These are phyloP conservation scores for Ataeniobius toweri DNA, from an alignment of 2,797 vertebrate species.

Conservation along the genomic window DNA sequence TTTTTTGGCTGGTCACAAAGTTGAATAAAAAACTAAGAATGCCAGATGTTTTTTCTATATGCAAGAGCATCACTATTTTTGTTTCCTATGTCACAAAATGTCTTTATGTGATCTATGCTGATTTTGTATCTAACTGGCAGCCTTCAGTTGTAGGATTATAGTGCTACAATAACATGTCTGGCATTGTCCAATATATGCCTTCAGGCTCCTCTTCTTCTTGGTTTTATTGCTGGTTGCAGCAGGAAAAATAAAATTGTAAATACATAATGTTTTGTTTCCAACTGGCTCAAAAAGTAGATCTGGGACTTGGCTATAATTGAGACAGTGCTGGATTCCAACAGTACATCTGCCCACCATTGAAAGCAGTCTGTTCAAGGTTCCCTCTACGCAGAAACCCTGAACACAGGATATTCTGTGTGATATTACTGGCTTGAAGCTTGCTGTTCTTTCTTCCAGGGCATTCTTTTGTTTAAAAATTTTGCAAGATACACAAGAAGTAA, in stretches of 20 bases:
- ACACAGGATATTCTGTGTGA: conserved; percentile 33
- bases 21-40: conserved; percentile 14
- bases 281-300: conserved; percentile 54
- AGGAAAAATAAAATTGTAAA: conserved; percentile 62
- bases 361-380: conserved; percentile 48
- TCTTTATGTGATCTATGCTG: not conserved
- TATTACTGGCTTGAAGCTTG: conserved; percentile 33
- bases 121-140: conserved; percentile 21
- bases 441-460: conserved; percentile 44
- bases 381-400: conserved; percentile 36
- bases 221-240: conserved; percentile 38
- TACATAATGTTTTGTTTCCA: conserved; percentile 55
- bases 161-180: conserved; percentile 18
- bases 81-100: conserved; percentile 3
- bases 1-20: not conserved
- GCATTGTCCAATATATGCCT: conserved; percentile 31
- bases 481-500: conserved; percentile 49
- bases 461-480: conserved; percentile 44
- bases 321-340: conserved; percentile 60
- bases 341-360: conserved; percentile 55
- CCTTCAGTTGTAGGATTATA: conserved; percentile 8
- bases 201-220: conserved; percentile 26
- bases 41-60: conserved; percentile 1
- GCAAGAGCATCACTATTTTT: not conserved
- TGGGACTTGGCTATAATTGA: conserved; percentile 63